A percentile compares a stretch with the other conserved stretches of the same genome.
Evolutionary conservation across 1,140 invertebrate species (phyloP).

Genomic region (Hestina assimilis): DNA sequence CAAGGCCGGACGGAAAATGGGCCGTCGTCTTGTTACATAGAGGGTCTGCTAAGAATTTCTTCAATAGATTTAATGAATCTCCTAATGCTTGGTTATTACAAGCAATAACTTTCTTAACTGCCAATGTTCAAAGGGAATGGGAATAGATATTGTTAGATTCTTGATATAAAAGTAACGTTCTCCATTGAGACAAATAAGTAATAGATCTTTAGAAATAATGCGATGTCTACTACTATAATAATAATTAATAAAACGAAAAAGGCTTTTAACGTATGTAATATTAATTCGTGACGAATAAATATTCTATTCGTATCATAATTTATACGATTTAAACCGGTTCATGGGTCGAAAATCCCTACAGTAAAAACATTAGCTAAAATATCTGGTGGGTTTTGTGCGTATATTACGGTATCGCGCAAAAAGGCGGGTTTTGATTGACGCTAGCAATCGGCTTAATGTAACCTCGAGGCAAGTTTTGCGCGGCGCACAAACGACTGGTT

Average conservation of each 20-base stretch:
- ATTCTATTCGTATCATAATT: background rate
- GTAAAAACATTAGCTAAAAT: constrained; percentile 47
- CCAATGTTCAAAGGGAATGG: constrained; percentile 21
- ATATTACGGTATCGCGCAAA: constrained; percentile 57
- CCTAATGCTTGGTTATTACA: constrained; percentile 28
- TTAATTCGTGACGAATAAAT: no score
- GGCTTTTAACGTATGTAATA: no score
- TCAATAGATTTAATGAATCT: constrained; percentile 25
- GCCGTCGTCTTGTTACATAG: constrained; percentile 43
- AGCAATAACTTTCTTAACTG: constrained; percentile 28
- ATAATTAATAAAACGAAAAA: background rate
- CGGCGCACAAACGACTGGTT: constrained; percentile 69
- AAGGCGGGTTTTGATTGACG: constrained; percentile 74
- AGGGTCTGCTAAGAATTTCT: constrained; percentile 22
- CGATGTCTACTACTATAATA: background rate
- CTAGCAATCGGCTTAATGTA: constrained; percentile 75
- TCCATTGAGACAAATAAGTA: background rate
- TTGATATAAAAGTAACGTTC: background rate
- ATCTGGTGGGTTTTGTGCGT: constrained; percentile 40
- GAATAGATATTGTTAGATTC: constrained; percentile 7
- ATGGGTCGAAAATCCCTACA: constrained; percentile 33
- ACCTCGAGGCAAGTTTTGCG: constrained; percentile 71
- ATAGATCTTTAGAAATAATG: background rate
- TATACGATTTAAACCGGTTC: constrained; percentile 7
- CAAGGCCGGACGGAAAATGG: constrained; percentile 43